Evolutionary conservation across 2,113 vertebrate genomes (phyloP).

Genomic region (Urocolius indicus): DNA sequence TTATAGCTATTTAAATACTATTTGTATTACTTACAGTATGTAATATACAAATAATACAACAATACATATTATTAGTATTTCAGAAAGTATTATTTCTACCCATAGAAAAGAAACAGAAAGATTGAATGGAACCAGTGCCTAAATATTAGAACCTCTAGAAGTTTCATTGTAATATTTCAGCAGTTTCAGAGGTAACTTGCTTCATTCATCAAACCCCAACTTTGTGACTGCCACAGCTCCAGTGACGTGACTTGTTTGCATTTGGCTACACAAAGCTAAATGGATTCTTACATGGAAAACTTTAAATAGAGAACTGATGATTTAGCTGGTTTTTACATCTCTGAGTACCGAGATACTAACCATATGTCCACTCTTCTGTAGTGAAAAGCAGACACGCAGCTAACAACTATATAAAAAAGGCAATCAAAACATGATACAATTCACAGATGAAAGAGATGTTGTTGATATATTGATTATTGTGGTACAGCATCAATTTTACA

Average conservation of each 20-base stretch:
- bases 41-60: not conserved
- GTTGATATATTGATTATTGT: not conserved
- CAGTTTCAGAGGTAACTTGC: not conserved
- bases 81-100: not conserved
- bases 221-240: not conserved
- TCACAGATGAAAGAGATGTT: not conserved
- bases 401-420: conserved; percentile 25
- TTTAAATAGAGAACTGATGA: not conserved
- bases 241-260: not conserved
- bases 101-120: not conserved
- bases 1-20: not conserved
- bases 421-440: not conserved
- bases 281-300: not conserved
- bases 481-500: not conserved
- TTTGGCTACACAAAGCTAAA: not conserved
- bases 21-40: not conserved
- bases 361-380: not conserved
- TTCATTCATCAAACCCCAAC: not conserved
- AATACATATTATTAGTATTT: not conserved
- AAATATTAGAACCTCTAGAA: not conserved
- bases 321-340: not conserved
- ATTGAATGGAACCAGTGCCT: not conserved
- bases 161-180: not conserved
- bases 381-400: not conserved
- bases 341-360: not conserved